Evolutionary conservation across 2,113 vertebrate genomes (phyloP), one percentile per base, ranked within the genome.

Genomic region (Apeltes quadracus): DNA sequence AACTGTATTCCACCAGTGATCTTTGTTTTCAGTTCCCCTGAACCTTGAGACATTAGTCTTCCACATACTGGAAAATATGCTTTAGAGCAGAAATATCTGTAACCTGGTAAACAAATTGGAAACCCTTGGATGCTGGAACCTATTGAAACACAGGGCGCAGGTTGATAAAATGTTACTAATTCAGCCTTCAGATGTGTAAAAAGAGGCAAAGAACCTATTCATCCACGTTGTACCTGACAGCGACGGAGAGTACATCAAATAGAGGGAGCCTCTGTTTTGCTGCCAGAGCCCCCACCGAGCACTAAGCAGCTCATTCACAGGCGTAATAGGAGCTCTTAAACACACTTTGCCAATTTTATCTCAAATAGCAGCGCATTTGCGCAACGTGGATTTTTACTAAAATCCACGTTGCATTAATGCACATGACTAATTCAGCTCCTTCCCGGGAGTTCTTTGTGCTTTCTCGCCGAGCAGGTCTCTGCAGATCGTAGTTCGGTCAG

Each of bases 311-410:
- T 84, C 72, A 83, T 84, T 86, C 85, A 61, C 78, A 81, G 79
- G 69, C 70, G 50, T 87, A 87, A 89, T 84, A 83, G 80, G 69
- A 76, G 72, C 84, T 87, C 83, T 85, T 79, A 79, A 87, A 84
- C 75, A 81, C 70, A 41, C 80, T 75, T 78, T 61, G 81, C 76
- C 70, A 85, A 80, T 84, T 80, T 79, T 69, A 83, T 71, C 68
- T 57, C 32, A 69, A 77, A 81, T 72, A 67, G 43, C 70, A 76
- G 71, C 72, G 51, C 69, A 53, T 83, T 56, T 55, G 50, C 66
- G 59, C n/a, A n/a, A n/a, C n/a, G n/a, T n/a, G n/a, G n/a, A n/a
- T n/a, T n/a, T n/a, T n/a, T n/a, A n/a, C n/a, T n/a, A n/a, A n/a
- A n/a, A n/a, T n/a, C n/a, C n/a, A n/a, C n/a, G n/a, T n/a, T n/a